These are phyloP conservation scores for Catonia carolina DNA, from an alignment of 2,888 invertebrate species.

Conservation along the genomic window DNA sequence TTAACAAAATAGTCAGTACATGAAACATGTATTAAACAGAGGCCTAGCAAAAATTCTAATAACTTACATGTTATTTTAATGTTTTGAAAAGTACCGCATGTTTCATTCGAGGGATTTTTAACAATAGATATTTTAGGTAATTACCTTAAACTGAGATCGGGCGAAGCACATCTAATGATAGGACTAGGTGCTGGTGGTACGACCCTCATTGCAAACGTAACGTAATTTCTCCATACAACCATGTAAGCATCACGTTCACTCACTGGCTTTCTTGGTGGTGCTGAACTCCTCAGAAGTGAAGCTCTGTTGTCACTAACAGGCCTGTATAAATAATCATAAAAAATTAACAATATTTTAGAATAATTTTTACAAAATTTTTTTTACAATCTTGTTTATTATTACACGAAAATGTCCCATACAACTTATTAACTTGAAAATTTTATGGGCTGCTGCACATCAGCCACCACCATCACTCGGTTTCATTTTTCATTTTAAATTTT, in stretches of 20 bases:
- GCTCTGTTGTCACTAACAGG: conserved; percentile 96
- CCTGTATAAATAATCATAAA: conserved; percentile 46
- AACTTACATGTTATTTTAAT: no score
- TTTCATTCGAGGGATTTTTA: no score
- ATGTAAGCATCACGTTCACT: conserved; percentile 92
- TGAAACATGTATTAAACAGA: no score
- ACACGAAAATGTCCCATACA: no score
- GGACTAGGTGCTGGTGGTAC: conserved; percentile 87
- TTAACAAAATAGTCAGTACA: no score
- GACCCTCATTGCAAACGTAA: conserved; percentile 92
- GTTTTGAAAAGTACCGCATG: no score
- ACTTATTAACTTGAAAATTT: neutral
- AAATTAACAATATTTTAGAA: neutral
- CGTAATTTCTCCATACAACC: conserved; percentile 96
- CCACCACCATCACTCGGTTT: no score
- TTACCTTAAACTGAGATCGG: conserved; percentile 85
- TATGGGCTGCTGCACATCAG: no score
- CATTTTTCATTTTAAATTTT: no score
- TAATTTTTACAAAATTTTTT: no score
- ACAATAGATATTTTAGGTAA: conserved; percentile 30
- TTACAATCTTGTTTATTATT: no score
- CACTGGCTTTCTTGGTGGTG: conserved; percentile 80
- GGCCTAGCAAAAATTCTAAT: no score
- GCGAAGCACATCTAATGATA: conserved; percentile 84
- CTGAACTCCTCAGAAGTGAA: conserved; percentile 81